Evolutionary conservation across 2,888 invertebrate genomes (phyloP).

Genomic region (Morpho achilles): DNA sequence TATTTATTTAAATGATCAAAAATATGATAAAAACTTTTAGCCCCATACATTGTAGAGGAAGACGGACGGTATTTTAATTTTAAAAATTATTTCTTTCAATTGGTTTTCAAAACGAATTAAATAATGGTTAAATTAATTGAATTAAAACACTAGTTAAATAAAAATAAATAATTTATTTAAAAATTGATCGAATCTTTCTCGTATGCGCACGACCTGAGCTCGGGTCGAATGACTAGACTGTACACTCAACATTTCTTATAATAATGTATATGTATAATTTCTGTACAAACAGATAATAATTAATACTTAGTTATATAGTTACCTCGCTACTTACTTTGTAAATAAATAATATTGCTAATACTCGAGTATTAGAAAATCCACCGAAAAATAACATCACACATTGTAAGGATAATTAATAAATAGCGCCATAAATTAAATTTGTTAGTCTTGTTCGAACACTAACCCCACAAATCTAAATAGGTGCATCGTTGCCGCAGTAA

Average conservation of each 20-base stretch:
- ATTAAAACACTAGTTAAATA: slow-evolving; percentile 43
- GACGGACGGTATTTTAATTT: too few relatives aligned
- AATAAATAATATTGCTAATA: slow-evolving; percentile 74
- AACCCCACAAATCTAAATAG: slow-evolving; percentile 48
- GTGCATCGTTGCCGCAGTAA: slow-evolving; percentile 39
- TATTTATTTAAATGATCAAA: too few relatives aligned
- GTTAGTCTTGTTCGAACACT: slow-evolving; percentile 71
- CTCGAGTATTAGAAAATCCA: slow-evolving; percentile 78
- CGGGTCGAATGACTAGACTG: slow-evolving; percentile 75
- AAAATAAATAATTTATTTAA: slow-evolving; percentile 76
- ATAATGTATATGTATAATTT: slow-evolving; percentile 69
- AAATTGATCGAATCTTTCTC: slow-evolving; percentile 62
- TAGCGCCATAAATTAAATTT: slow-evolving; percentile 65
- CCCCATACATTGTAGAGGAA: too few relatives aligned
- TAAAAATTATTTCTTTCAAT: too few relatives aligned
- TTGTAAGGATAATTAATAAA: slow-evolving; percentile 60
- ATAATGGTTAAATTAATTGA: neutral
- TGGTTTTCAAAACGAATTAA: too few relatives aligned
- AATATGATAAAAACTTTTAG: too few relatives aligned
- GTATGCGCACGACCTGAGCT: slow-evolving; percentile 60
- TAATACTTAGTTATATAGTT: slow-evolving; percentile 60
- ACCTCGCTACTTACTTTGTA: slow-evolving; percentile 73
- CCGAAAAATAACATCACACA: slow-evolving; percentile 73
- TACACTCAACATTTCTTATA: slow-evolving; percentile 74
- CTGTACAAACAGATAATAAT: slow-evolving; percentile 70